phyloP scores from a whole-genome alignment of 2,113 vertebrate species.

The Gyps fulvus region DNA sequence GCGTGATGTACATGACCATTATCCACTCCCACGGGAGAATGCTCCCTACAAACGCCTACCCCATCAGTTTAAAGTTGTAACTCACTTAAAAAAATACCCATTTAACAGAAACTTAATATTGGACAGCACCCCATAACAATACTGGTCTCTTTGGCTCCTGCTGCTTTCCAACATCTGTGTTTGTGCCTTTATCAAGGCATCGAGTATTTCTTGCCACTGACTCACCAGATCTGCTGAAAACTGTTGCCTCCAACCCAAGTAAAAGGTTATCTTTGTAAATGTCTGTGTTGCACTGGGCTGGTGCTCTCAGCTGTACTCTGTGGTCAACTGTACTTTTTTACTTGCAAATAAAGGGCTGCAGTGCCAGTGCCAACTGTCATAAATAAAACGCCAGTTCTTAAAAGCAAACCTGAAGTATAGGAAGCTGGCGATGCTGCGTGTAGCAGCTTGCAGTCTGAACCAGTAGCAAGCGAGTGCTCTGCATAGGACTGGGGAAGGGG shows the following conservation, averaged over 20 bases:
- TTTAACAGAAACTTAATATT: not conserved
- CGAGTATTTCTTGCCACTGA: conserved; percentile 40
- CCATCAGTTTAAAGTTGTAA: not conserved
- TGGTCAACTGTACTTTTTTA: not conserved
- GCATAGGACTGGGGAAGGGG: not conserved
- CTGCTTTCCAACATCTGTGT: not conserved
- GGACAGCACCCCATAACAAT: not conserved
- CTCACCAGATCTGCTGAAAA: conserved; percentile 29
- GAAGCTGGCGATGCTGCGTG: not conserved
- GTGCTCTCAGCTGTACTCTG: not conserved
- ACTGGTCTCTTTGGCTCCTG: not conserved
- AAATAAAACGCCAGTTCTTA: not conserved
- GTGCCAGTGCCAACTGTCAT: not conserved
- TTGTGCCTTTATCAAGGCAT: not conserved
- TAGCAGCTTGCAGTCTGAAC: not conserved
- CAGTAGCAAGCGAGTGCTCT: fast-evolving
- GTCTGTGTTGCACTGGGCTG: not conserved
- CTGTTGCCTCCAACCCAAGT: not conserved
- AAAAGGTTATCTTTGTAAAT: not conserved
- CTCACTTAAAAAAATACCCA: not conserved
- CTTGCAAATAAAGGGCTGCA: not conserved
- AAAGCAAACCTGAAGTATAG: not conserved
- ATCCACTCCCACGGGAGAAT: not conserved
- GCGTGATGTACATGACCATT: fast-evolving
- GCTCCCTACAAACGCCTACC: not conserved